Evolutionary conservation across 2,888 invertebrate species (phyloP), one percentile per base, ranked within the genome.

Genomic region (Pristionchus mayeri): DNA sequence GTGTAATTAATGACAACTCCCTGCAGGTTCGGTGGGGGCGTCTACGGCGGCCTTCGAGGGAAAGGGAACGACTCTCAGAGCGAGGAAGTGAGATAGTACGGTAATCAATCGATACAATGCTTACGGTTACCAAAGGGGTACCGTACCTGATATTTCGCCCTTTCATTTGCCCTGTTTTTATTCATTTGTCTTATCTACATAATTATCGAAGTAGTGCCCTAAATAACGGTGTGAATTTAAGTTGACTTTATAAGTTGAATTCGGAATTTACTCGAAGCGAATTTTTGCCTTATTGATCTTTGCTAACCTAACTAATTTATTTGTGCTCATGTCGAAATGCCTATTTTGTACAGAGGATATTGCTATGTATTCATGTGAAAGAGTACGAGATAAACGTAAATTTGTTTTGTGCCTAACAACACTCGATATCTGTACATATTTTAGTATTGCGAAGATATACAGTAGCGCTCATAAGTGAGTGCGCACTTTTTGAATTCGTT

Each of bases 31-130:
- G 0, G 24, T 63, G 21, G 63, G 40, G 30, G 21, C 63, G 16
- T 57, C 63, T 30, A 44, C 63, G 63, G 24, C 30, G 2, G 44
- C 81, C 7, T 82, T 82, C 48, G 81, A 82, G 11, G 81, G 81
- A 40, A 60, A 27, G 7, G 81, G 81, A 44, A 21, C 40, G 0
- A 48, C 81, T 27, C 34, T 82, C 30, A 40, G 81, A 30, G 63
- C 48, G 30, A 82, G 63, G 24, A 82, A 82, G n/a, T 82, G 63
- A 63, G 71, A 71, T 37, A 71, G 3, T 44, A 71, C 71, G 40
- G 40, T 71, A 71, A 11, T 24, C 71, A 63, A 63, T 34, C 63
- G 4, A 63, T 63, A 34, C 34, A 18, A 63, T 34, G 63, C 30
- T 13, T 63, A 63, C 63, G 63, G 63, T 63, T 34, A 63, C 63